A percentile compares a stretch with the other conserved stretches of the same genome.
Evolutionary conservation across 2,113 vertebrate species (phyloP).

Genomic region (Mixornis gularis): DNA sequence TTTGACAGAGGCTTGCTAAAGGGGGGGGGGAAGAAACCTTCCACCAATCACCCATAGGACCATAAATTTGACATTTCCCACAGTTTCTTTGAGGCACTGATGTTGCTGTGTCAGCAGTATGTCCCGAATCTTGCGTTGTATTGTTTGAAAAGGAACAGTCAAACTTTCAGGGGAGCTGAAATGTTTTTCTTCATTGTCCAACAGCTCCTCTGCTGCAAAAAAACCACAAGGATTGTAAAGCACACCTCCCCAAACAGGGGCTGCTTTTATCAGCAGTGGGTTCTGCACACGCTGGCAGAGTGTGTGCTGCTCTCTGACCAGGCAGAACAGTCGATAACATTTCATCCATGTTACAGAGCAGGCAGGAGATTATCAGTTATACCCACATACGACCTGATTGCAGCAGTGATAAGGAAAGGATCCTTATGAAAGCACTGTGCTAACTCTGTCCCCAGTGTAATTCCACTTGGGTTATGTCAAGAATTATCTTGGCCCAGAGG

Average conservation of each 20-base stretch:
- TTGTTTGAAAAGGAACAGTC: constrained; percentile 66
- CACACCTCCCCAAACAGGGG: neutral
- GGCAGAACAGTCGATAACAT: neutral
- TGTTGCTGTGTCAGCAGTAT: constrained; percentile 73
- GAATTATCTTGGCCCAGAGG: neutral
- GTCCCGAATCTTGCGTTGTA: constrained; percentile 54
- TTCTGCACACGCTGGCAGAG: neutral
- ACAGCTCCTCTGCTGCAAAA: constrained; percentile 8
- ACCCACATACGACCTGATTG: neutral
- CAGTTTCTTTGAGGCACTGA: constrained; percentile 72
- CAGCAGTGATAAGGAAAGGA: neutral
- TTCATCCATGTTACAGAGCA: neutral
- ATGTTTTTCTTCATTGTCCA: constrained; percentile 61
- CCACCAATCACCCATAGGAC: constrained; percentile 75
- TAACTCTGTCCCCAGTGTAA: neutral
- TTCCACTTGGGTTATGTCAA: constrained; percentile 18
- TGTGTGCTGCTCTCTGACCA: neutral
- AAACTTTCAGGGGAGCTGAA: constrained; percentile 52
- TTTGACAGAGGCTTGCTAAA: constrained; percentile 79
- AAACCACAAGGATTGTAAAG: constrained; percentile 9
- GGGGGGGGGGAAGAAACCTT: constrained; percentile 43
- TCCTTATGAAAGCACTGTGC: neutral
- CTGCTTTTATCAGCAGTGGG: neutral
- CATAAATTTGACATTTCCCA: constrained; percentile 87
- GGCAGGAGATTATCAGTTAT: neutral